phyloP scores from a whole-genome alignment of 2,797 vertebrate genomes.

The Alosa sapidissima region DNA sequence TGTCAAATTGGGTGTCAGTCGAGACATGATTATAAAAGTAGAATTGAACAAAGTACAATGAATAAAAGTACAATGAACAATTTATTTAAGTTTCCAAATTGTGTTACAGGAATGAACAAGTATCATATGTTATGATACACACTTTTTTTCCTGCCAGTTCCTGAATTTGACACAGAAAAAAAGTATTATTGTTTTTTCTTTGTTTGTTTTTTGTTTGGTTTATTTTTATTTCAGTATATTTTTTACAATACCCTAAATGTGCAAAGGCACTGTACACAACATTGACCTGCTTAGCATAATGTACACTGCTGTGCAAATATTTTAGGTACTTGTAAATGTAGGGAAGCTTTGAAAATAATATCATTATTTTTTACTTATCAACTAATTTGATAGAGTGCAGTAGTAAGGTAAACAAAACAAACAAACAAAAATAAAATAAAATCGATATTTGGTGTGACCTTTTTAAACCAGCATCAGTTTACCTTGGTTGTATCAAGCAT shows the following conservation, averaged over 20 bases:
- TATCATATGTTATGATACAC: neutral
- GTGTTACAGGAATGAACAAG: neutral
- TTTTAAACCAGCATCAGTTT: no score
- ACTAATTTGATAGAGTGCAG: no score
- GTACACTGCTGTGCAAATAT: neutral
- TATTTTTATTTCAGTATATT: neutral
- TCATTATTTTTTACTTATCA: no score
- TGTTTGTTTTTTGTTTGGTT: no score
- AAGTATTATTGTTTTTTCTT: neutral
- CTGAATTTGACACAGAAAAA: neutral
- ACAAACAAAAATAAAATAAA: no score
- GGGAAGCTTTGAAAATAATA: no score
- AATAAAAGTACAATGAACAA: neutral
- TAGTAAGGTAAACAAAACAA: no score
- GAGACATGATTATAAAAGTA: neutral
- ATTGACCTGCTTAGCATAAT: neutral
- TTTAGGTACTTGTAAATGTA: neutral
- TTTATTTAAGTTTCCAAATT: neutral
- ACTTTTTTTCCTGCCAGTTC: neutral
- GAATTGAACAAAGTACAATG: no score
- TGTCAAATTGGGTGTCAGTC: neutral
- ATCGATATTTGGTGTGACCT: no score
- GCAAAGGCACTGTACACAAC: constrained; percentile 2
- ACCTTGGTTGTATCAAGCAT: no score
- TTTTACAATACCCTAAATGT: neutral